Percentiles rank a stretch among this genome's conserved stretches.
These are phyloP conservation scores for Desmophyllum pertusum DNA, from an alignment of 92 coral and sea anemone genomes.

Conservation along the genomic window DNA sequence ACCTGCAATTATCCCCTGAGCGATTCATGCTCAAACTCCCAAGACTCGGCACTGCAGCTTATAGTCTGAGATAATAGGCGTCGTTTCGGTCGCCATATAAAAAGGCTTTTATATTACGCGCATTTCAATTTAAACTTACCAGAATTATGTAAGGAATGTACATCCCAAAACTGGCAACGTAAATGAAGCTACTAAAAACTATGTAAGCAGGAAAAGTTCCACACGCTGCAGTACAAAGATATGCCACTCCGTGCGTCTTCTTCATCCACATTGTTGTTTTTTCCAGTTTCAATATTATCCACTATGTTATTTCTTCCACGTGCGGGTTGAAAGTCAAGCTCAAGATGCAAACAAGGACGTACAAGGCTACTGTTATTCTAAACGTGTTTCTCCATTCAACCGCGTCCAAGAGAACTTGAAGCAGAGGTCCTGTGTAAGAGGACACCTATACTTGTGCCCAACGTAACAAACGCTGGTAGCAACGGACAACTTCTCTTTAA, in stretches of 20 bases:
- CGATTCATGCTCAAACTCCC: too few species aligned
- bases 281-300: not conserved
- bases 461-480: constrained; percentile 42
- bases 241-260: not conserved
- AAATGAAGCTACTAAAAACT: not conserved
- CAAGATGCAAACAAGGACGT: constrained; percentile 27
- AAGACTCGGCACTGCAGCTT: too few species aligned
- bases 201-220: constrained; percentile 18
- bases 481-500: constrained; percentile 31
- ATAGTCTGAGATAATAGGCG: too few species aligned
- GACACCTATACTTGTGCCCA: constrained; percentile 49
- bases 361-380: constrained; percentile 37
- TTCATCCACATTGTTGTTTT: not conserved
- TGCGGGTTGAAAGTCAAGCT: constrained; percentile 45
- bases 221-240: constrained; percentile 32
- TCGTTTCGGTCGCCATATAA: too few species aligned
- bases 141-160: constrained; percentile 21
- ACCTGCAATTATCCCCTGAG: too few species aligned
- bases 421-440: constrained; percentile 37
- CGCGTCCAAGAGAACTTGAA: constrained; percentile 44
- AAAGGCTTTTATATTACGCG: too few species aligned
- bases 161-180: constrained; percentile 18
- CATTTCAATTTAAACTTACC: constrained; percentile 1
- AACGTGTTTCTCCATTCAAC: constrained; percentile 51
- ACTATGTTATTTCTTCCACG: not conserved